These are phyloP conservation scores for Kryphioiulus occultus DNA, from an alignment of 2,888 invertebrate species.

Conservation along the genomic window DNA sequence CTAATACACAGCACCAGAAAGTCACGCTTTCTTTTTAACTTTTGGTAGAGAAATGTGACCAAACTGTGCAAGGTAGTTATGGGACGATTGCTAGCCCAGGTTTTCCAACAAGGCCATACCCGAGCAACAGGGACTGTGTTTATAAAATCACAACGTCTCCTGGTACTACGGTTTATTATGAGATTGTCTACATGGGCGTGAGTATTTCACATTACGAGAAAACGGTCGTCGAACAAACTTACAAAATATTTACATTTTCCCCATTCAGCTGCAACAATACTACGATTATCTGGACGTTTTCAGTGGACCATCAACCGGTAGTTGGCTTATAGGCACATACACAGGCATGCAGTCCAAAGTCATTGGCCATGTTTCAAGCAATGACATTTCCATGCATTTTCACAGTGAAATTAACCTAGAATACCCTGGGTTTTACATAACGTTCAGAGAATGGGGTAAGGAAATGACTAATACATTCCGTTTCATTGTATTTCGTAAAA, in stretches of 20 bases:
- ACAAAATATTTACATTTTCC: not conserved
- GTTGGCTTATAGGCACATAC: not conserved
- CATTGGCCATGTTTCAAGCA: not conserved
- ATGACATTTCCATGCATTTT: not conserved
- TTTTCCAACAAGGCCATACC: not conserved
- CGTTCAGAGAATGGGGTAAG: not conserved
- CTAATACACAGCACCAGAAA: too few species aligned
- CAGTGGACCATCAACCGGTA: not conserved
- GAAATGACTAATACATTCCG: too few species aligned
- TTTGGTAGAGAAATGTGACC: not conserved
- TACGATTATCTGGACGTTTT: not conserved
- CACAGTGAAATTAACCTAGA: not conserved
- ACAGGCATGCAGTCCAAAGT: not conserved
- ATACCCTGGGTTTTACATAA: not conserved
- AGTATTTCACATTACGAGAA: not conserved
- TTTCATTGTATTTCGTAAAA: too few species aligned
- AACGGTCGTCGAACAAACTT: not conserved
- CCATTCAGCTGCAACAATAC: not conserved
- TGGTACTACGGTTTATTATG: not conserved
- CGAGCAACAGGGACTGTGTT: not conserved
- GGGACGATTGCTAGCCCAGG: not conserved
- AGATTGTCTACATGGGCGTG: not conserved
- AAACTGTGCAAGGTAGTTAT: not conserved
- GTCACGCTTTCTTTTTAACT: too few species aligned
- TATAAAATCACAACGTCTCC: not conserved